Base-by-base conservation (phyloP, 2,888 invertebrate species). In the Gibbula magus region DNA sequence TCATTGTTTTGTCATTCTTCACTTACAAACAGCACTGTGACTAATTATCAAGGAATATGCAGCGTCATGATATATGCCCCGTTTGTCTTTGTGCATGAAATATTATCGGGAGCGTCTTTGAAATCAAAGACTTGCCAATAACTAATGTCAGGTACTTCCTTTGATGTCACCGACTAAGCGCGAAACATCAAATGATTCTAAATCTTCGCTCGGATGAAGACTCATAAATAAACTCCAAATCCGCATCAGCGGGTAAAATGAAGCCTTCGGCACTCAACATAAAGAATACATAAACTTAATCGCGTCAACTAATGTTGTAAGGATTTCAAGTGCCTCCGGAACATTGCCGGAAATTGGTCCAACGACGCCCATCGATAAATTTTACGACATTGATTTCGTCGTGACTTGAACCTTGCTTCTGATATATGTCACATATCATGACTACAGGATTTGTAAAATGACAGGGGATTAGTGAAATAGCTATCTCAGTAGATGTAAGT, bases 191-290 rank as follows among this genome's bases (percentile, higher is more conserved):
- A 70, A 70, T 70, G 35, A 61, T 61, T 25, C 61, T 70, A 70
- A 70, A 70, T 70, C 70, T 70, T 70, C 70, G 29, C 35, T 70
- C 35, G 25, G 35, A 70, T 70, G 70, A 29, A 70, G 35, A 35
- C 32, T 39, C 39, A 70, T 70, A 70, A 70, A 70, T 70, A 35
- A 70, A 20, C 35, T 70, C 70, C 13, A 70, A 32, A 35, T 70
- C 35, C 39, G 32, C 39, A 32, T 39, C 10, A 35, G 10, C 39
- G n/a, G 20, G 35, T n/a, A 70, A 20, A 20, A 35, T 20, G 25
- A 70, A 39, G n/a, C 70, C 39, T 39, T 29, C 20, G 70, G 35
- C 32, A 39, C n/a, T 20, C 35, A 70, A 35, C 29, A 70, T 70
- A 70, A 70, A 39, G 18, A 10, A n/a, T 70, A 39, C 70, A 70